Percentiles rank a stretch among this genome's conserved stretches.
phyloP scores from a whole-genome alignment of 2,888 invertebrate genomes.

The Vanessa cardui region DNA sequence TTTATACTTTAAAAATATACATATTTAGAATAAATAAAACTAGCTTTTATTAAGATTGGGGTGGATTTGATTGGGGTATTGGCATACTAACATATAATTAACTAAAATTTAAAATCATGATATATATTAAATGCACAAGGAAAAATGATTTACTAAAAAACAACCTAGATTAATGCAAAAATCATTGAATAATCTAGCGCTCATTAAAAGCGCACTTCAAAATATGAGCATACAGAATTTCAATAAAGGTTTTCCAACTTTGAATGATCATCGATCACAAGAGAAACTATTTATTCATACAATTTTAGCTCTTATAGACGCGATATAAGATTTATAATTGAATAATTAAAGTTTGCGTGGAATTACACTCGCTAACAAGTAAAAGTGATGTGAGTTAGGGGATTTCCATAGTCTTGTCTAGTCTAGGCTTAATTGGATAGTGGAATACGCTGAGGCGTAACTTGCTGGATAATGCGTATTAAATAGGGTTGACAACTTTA shows the following conservation, averaged over 20 bases:
- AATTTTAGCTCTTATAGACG: not conserved
- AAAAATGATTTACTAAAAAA: not conserved
- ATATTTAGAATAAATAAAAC: too few relatives aligned
- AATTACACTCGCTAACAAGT: constrained; percentile 20
- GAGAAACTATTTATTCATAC: not conserved
- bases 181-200: constrained; percentile 15
- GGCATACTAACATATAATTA: too few relatives aligned
- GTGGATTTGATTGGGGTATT: too few relatives aligned
- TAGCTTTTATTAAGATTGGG: too few relatives aligned
- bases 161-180: constrained; percentile 8
- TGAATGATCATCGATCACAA: constrained; percentile 26
- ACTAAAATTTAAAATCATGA: too few relatives aligned
- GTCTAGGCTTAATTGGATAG: constrained; percentile 72
- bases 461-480: constrained; percentile 52
- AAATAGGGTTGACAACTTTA: constrained; percentile 54
- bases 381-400: constrained; percentile 39
- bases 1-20: too few relatives aligned
- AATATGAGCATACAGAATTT: constrained; percentile 12
- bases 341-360: not conserved
- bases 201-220: constrained; percentile 24
- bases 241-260: constrained; percentile 25
- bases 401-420: constrained; percentile 68
- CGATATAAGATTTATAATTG: not conserved
- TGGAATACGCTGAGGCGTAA: constrained; percentile 60
- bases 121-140: too few relatives aligned